These are phyloP conservation scores for Syrista parreyssii DNA, from an alignment of 2,888 invertebrate genomes.

Conservation along the genomic window DNA sequence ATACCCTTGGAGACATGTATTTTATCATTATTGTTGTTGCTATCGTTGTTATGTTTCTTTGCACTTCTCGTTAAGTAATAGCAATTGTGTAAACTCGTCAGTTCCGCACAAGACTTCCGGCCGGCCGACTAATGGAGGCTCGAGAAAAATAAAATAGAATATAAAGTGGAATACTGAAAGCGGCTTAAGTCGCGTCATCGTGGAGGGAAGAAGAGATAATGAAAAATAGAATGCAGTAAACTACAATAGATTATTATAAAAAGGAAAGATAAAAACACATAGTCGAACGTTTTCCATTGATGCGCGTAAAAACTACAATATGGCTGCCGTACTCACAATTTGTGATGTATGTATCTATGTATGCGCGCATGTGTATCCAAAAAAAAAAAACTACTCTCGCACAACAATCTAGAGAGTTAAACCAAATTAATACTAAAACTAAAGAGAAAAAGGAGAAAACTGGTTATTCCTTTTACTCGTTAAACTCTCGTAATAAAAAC, in stretches of 20 bases:
- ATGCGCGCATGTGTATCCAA: too few species aligned
- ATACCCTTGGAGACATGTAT: too few species aligned
- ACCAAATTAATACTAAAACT: background rate
- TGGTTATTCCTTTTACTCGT: slow-evolving; percentile 3
- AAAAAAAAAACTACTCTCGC: too few species aligned
- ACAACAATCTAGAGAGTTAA: too few species aligned
- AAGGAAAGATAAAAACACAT: slow-evolving; percentile 1
- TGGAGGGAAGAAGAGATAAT: background rate
- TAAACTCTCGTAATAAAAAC: slow-evolving; percentile 26
- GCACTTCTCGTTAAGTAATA: too few species aligned
- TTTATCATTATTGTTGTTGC: too few species aligned
- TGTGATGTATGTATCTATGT: slow-evolving; percentile 39
- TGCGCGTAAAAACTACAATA: slow-evolving; percentile 24
- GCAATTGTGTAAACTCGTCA: too few species aligned
- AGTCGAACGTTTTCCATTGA: background rate
- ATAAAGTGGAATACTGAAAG: slow-evolving; percentile 41
- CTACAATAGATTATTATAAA: slow-evolving; percentile 35
- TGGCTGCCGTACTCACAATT: slow-evolving; percentile 48
- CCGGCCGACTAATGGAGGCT: slow-evolving; percentile 10
- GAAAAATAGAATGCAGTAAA: slow-evolving; percentile 47
- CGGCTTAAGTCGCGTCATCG: slow-evolving; percentile 42
- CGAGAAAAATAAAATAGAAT: slow-evolving; percentile 11
- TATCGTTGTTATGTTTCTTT: too few species aligned
- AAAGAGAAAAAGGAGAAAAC: slow-evolving; percentile 1
- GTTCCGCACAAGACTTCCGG: too few species aligned